Evolutionary conservation across 1,140 invertebrate genomes (phyloP), one percentile per base, ranked within the genome.

Genomic region (Neuroterus valhalla): DNA sequence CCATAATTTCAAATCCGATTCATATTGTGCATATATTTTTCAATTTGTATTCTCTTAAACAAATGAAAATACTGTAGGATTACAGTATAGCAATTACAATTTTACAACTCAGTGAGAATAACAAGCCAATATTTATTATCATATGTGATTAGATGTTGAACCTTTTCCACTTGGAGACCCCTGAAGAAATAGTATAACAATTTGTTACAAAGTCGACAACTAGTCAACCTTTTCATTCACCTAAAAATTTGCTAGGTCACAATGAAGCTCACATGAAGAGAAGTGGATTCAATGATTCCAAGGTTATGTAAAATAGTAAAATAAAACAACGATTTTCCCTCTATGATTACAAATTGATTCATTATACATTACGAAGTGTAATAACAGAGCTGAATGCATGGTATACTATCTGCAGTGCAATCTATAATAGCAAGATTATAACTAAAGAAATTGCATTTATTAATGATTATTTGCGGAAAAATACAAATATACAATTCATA

Each of bases 251-350:
- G n/a, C 11, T 10, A 26, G 14, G 2, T 31, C n/a, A 14, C 21
- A 38, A 31, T n/a, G 15, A 62, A 1, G 8, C 5, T n/a, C 15
- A 55, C 2, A 55, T 11, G 52, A 55, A 62, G 55, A 62, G 31
- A 62, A 62, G 12, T 31, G 26, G 26, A 38, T 26, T 62, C n/a
- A 62, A 62, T 38, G 55, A 62, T 31, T 31, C 55, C 31, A 12
- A 23, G 31, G 31, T 62, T 62, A 26, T 62, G 0, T 26, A 31
- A n/a, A n/a, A 12, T 31, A 62, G 55, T 15, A 15, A 31, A 38
- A 62, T 62, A 62, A 62, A 62, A 31, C 52, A 31, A 62, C 23
- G 52, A 5, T n/a, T 62, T 62, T 62, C 31, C 12, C 55, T 62
- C 11, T 62, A 23, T 62, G 55, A 38, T 62, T 38, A 62, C 23